Evolutionary conservation across 2,113 vertebrate genomes (phyloP), one percentile per base, ranked within the genome.

Genomic region (Paracanthobrama guichenoti): DNA sequence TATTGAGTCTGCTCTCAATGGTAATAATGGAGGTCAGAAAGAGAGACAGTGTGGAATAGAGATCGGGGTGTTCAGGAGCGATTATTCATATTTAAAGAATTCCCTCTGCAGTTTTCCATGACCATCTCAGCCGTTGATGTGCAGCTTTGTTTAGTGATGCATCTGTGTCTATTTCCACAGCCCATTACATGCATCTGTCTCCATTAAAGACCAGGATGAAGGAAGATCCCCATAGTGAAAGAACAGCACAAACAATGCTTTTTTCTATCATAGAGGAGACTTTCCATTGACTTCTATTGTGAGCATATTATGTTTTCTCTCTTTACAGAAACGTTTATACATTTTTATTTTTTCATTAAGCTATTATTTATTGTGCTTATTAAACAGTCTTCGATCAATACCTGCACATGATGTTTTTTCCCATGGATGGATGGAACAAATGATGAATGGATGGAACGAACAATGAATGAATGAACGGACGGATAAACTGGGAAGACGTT

Each of bases 101-200:
- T 28, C 84, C 76, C 67, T 57, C 42, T 80, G 39, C 18, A 76
- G 11, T 39, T 85, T 48, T 72, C 46, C 35, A 64, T 26, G 57
- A 77, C 24, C 28, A 66, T 22, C 74, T 72, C 24, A 59, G 50
- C 28, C 24, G 59, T 82, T 48, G 66, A 39, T 87, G 71, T 75
- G 77, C 48, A 55, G 50, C 60, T 86, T 69, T 83, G 66, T 62
- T 79, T 80, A 73, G 67, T 75, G 48, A 84, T 83, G 74, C 86
- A 84, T 87, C 42, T 77, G 83, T 60, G 79, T 71, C 72, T 62
- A 84, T 87, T 84, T 80, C 31, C 62, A 81, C 20, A 57, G 35
- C 13, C 71, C 83, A 87, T 87, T 84, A 87, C 69, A 87, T 72
- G 69, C 71, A 87, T 87, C 86, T 77, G 77, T 87, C 86, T 87